These are phyloP conservation scores for Hydrochoerus hydrochaeris DNA, from an alignment of 2,113 vertebrate genomes.

Conservation along the genomic window DNA sequence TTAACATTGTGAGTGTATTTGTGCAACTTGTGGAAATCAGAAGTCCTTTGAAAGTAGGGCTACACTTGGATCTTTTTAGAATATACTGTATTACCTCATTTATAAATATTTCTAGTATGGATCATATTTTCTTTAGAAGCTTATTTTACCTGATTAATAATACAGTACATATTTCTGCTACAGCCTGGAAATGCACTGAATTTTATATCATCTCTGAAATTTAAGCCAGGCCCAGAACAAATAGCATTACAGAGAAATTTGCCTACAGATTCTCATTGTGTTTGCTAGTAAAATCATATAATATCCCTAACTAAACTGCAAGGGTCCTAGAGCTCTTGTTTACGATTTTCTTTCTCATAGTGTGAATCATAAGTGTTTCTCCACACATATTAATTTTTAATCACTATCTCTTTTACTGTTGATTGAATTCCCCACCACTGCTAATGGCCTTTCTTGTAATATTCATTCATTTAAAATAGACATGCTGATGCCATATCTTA, in stretches of 20 bases:
- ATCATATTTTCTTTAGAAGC: conserved; percentile 19
- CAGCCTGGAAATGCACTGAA: background rate
- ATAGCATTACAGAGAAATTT: background rate
- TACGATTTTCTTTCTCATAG: conserved; percentile 76
- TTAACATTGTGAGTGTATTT: background rate
- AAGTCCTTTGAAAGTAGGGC: conserved; percentile 17
- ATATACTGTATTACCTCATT: background rate
- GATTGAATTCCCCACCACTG: conserved; percentile 84
- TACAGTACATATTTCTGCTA: background rate
- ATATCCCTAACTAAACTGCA: conserved; percentile 44
- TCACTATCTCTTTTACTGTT: conserved; percentile 80
- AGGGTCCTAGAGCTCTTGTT: conserved; percentile 64
- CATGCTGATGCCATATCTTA: conserved; percentile 80
- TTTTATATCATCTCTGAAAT: conserved; percentile 45
- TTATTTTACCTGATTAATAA: background rate
- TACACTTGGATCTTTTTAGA: background rate
- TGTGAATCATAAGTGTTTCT: conserved; percentile 81
- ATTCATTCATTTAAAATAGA: conserved; percentile 85
- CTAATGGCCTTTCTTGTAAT: conserved; percentile 84
- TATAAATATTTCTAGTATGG: conserved; percentile 23
- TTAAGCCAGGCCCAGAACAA: conserved; percentile 14
- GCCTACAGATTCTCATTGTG: background rate
- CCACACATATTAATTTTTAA: conserved; percentile 88
- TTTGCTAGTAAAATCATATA: conserved; percentile 17
- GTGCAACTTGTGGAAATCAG: background rate